A percentile compares a stretch with the other conserved stretches of the same genome.
These are phyloP conservation scores for Centropyge bicolor DNA, from an alignment of 2,797 vertebrate genomes.

Conservation along the genomic window DNA sequence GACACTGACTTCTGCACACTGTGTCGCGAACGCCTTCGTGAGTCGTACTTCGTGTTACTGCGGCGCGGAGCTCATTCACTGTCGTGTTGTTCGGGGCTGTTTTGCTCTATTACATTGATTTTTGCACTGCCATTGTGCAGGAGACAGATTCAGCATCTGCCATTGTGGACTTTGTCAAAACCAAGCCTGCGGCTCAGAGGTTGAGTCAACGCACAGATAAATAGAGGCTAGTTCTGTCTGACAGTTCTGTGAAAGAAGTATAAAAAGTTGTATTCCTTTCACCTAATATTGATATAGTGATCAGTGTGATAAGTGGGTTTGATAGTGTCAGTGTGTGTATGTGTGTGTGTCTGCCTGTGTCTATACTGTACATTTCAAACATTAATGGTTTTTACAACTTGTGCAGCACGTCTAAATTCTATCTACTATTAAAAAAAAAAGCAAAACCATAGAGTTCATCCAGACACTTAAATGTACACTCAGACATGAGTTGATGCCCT, in stretches of 20 bases:
- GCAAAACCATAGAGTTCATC: background rate
- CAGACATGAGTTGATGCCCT: background rate
- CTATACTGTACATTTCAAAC: background rate
- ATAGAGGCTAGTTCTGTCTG: conserved; percentile 45
- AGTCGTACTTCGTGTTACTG: conserved; percentile 27
- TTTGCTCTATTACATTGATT: conserved; percentile 65
- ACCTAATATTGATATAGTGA: conserved; percentile 44
- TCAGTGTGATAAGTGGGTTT: conserved; percentile 30
- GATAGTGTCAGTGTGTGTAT: conserved; percentile 11
- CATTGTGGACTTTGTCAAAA: conserved; percentile 66
- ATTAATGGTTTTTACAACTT: background rate
- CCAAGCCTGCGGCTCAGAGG: conserved; percentile 38
- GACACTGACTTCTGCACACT: conserved; percentile 24
- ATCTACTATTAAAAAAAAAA: background rate
- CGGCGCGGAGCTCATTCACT: conserved; percentile 30
- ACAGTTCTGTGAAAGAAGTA: conserved; percentile 34
- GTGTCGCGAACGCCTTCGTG: conserved; percentile 18
- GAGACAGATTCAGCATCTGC: conserved; percentile 60
- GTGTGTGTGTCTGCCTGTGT: conserved; percentile 1
- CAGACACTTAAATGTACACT: background rate
- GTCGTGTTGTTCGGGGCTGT: conserved; percentile 39
- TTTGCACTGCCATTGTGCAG: conserved; percentile 52
- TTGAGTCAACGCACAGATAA: conserved; percentile 57
- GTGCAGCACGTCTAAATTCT: background rate
- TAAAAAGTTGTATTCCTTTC: conserved; percentile 52